A percentile compares a stretch with the other conserved stretches of the same genome.
phyloP scores from a whole-genome alignment of 2,797 vertebrate species.

The Phataginus tricuspis region DNA sequence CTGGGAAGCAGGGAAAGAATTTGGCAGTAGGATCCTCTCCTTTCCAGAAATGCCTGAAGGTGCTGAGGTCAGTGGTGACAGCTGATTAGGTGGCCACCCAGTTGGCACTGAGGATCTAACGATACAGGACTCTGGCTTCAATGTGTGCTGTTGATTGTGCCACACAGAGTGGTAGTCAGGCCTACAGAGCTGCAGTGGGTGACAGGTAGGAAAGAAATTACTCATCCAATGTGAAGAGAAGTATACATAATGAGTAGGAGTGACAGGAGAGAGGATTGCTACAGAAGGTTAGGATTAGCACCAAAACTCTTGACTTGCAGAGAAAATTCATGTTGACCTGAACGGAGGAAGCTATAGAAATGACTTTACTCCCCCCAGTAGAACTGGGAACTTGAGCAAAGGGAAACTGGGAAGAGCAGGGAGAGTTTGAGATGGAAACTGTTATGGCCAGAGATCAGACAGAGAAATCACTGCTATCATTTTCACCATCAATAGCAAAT shows the following conservation, averaged over 20 bases:
- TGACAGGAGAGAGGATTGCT: neutral
- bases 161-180: neutral
- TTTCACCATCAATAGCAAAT: slow-evolving; percentile 15
- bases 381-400: neutral
- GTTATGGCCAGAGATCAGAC: neutral
- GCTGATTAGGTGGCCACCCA: neutral
- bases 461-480: neutral
- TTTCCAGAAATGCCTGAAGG: neutral
- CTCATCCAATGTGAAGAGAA: neutral
- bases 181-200: neutral
- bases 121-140: neutral
- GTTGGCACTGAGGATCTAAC: neutral
- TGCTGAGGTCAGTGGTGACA: neutral
- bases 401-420: neutral
- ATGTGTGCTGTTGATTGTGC: neutral
- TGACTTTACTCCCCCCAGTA: neutral
- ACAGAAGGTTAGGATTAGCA: neutral
- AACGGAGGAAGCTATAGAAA: neutral
- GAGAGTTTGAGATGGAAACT: neutral
- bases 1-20: neutral
- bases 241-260: neutral
- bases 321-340: neutral
- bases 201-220: neutral
- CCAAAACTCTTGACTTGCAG: neutral
- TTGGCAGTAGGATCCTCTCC: neutral